Percentiles rank a stretch among this genome's conserved stretches.
Conservation (phyloP, 2,888 invertebrate species). For the Synanthedon vespiformis region DNA sequence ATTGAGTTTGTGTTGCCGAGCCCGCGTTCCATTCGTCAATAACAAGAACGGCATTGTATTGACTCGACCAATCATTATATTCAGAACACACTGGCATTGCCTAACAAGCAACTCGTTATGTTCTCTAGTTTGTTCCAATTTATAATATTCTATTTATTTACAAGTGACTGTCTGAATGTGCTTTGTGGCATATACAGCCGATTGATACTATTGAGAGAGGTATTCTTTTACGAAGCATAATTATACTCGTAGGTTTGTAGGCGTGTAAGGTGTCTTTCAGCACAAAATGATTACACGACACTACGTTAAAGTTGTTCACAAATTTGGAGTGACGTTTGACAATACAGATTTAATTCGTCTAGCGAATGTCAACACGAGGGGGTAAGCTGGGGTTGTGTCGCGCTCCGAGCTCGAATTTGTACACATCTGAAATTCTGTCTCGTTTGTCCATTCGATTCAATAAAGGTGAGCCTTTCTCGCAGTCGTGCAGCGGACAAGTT, state of each 20-base stretch:
- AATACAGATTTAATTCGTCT: constrained; percentile 2
- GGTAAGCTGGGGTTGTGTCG: constrained; percentile 3
- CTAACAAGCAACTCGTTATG: constrained; percentile 45
- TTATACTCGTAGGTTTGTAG: too few relatives aligned
- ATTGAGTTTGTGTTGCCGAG: background rate
- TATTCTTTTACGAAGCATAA: too few relatives aligned
- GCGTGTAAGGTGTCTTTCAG: too few relatives aligned
- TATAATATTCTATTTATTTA: constrained; percentile 8
- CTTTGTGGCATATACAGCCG: too few relatives aligned
- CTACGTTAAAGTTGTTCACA: constrained; percentile 2
- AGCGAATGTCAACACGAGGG: background rate
- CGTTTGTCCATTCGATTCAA: constrained; percentile 40
- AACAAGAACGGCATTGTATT: constrained; percentile 35
- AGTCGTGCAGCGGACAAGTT: constrained; percentile 61
- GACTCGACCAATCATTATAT: constrained; percentile 23
- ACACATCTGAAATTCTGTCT: constrained; percentile 30
- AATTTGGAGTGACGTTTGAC: constrained; percentile 6
- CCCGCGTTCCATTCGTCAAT: constrained; percentile 22
- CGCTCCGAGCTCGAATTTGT: constrained; percentile 9
- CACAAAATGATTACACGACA: background rate
- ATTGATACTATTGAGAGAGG: too few relatives aligned
- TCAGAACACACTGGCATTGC: constrained; percentile 39
- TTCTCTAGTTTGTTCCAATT: constrained; percentile 39
- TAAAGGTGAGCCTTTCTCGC: constrained; percentile 49
- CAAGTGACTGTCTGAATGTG: constrained; percentile 22